phyloP scores from a whole-genome alignment of 2,113 vertebrate genomes.

The Gobio gobio region DNA sequence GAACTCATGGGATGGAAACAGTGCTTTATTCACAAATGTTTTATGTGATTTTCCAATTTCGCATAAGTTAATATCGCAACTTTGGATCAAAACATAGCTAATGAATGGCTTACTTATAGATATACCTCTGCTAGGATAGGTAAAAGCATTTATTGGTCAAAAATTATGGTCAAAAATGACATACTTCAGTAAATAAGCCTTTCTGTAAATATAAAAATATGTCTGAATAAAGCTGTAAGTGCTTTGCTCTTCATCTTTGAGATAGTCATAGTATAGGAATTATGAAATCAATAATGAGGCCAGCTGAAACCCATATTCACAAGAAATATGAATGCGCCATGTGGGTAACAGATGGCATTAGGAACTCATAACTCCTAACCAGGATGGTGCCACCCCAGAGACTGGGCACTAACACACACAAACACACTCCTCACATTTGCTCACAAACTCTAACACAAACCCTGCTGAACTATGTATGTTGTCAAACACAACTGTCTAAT shows the following conservation, averaged over 20 bases:
- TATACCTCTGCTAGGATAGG: too few relatives aligned
- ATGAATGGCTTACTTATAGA: not conserved
- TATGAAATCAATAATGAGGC: slow-evolving; percentile 51
- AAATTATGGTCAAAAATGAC: not conserved
- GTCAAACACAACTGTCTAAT: slow-evolving; percentile 14
- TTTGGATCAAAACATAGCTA: too few relatives aligned
- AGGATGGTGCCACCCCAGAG: slow-evolving; percentile 70
- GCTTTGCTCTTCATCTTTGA: slow-evolving; percentile 22
- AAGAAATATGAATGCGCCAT: slow-evolving; percentile 54
- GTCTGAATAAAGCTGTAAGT: not conserved
- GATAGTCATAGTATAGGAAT: slow-evolving; percentile 47
- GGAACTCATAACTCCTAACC: slow-evolving; percentile 71
- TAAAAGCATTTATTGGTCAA: not conserved
- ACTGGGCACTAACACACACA: slow-evolving; percentile 44
- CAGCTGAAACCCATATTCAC: slow-evolving; percentile 52
- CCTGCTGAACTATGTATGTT: not conserved
- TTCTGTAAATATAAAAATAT: not conserved
- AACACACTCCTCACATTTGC: slow-evolving; percentile 5
- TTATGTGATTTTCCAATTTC: too few relatives aligned
- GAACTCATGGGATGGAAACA: too few relatives aligned
- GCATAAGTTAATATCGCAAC: too few relatives aligned
- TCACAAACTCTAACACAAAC: slow-evolving; percentile 30
- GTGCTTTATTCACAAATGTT: too few relatives aligned
- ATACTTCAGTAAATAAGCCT: not conserved
- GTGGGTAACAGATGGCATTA: slow-evolving; percentile 77